A percentile compares a stretch with the other conserved stretches of the same genome.
Conservation (phyloP, 2,113 vertebrate species). For the Rutilus rutilus region DNA sequence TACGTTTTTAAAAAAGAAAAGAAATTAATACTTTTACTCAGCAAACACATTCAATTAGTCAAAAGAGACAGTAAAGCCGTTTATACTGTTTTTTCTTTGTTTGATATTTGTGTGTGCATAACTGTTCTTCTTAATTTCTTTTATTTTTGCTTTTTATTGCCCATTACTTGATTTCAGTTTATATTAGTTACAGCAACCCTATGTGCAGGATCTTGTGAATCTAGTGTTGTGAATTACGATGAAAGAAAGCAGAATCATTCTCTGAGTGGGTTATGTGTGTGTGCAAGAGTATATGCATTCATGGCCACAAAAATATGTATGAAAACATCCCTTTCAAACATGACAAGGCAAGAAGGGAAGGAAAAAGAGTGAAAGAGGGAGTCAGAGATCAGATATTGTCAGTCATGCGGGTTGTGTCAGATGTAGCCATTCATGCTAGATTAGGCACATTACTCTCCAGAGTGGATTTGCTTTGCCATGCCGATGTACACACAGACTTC, state of each 20-base stretch:
- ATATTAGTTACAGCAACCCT: neutral
- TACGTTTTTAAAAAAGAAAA: too few relatives aligned
- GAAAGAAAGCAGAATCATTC: neutral
- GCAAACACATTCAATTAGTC: too few relatives aligned
- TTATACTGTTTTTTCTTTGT: too few relatives aligned
- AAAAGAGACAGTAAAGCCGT: too few relatives aligned
- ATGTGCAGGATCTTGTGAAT: neutral
- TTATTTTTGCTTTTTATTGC: too few relatives aligned
- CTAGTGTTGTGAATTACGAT: neutral
- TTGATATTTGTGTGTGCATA: too few relatives aligned
- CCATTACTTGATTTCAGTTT: too few relatives aligned
- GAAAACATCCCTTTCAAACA: constrained; percentile 31
- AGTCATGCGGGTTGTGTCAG: constrained; percentile 33
- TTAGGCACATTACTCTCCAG: constrained; percentile 22
- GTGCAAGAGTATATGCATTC: neutral
- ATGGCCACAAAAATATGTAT: neutral
- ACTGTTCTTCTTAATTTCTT: too few relatives aligned
- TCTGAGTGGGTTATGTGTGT: neutral
- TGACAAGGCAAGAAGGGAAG: neutral
- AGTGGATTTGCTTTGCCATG: constrained; percentile 23
- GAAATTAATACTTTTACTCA: too few relatives aligned
- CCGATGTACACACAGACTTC: constrained; percentile 15
- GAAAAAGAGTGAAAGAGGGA: neutral
- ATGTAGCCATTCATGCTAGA: constrained; percentile 29
- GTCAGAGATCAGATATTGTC: constrained; percentile 32